Conservation (phyloP, 1,140 invertebrate species). For the Nymphalis io region DNA sequence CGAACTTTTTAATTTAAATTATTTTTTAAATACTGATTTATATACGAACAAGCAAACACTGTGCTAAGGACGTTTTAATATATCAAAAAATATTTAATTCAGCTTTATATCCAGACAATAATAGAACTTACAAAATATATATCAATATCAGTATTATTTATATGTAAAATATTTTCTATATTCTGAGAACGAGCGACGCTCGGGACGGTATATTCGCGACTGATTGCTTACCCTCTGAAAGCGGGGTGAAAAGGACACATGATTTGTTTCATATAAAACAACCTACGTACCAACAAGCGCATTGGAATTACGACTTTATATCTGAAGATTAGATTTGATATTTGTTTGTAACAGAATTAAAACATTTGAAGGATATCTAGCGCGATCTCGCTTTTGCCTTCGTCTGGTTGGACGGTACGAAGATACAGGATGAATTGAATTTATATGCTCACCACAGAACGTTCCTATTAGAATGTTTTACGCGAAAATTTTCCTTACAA, state of each 20-base stretch:
- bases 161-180: constrained; percentile 38
- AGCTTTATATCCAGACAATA: constrained; percentile 14
- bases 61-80: constrained; percentile 18
- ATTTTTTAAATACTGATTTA: neutral
- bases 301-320: constrained; percentile 40
- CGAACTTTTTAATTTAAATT: constrained; percentile 31
- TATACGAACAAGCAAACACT: constrained; percentile 20
- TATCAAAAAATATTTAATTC: constrained; percentile 6
- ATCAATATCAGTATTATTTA: constrained; percentile 43
- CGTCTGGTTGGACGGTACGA: constrained; percentile 67
- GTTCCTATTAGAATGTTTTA: constrained; percentile 44
- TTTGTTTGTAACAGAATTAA: constrained; percentile 30
- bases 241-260: constrained; percentile 75
- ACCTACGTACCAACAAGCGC: constrained; percentile 31
- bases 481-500: constrained; percentile 4
- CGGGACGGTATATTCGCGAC: constrained; percentile 72
- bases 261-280: constrained; percentile 34
- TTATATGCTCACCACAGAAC: constrained; percentile 57
- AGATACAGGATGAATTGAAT: constrained; percentile 76
- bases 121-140: constrained; percentile 49
- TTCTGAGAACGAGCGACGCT: constrained; percentile 57
- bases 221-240: constrained; percentile 63
- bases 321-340: constrained; percentile 10
- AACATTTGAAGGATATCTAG: constrained; percentile 67
- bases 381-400: constrained; percentile 61